A percentile compares a stretch with the other conserved stretches of the same genome.
Evolutionary conservation across 2,113 vertebrate species (phyloP).

Genomic region (Pedetes capensis): DNA sequence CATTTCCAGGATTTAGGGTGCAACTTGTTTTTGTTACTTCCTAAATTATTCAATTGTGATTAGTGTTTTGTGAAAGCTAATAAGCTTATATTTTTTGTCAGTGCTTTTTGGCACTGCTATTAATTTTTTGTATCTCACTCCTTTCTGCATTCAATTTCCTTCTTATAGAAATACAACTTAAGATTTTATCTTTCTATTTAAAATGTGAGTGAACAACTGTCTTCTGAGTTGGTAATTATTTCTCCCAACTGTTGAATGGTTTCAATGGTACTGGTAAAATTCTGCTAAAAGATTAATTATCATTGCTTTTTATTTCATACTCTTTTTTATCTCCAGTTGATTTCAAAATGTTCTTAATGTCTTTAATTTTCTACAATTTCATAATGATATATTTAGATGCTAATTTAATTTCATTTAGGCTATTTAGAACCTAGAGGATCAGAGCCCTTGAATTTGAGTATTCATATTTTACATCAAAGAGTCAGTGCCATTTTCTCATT

Average conservation of each 20-base stretch:
- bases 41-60: not conserved
- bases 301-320: not conserved
- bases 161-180: not conserved
- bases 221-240: not conserved
- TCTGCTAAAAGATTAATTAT: not conserved
- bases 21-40: not conserved
- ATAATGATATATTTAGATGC: not conserved
- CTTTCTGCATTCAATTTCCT: not conserved
- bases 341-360: conserved; percentile 4
- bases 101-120: not conserved
- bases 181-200: not conserved
- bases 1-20: not conserved
- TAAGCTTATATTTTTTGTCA: not conserved
- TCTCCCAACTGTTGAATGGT: not conserved
- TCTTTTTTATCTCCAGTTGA: not conserved
- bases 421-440: not conserved
- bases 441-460: not conserved
- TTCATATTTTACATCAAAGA: not conserved
- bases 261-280: not conserved
- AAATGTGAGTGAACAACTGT: not conserved
- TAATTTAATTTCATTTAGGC: not conserved
- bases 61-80: not conserved
- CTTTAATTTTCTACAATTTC: not conserved
- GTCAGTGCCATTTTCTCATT: not conserved
- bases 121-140: not conserved